These are phyloP conservation scores for Lasiommata megera DNA, from an alignment of 2,888 invertebrate genomes.

Conservation along the genomic window DNA sequence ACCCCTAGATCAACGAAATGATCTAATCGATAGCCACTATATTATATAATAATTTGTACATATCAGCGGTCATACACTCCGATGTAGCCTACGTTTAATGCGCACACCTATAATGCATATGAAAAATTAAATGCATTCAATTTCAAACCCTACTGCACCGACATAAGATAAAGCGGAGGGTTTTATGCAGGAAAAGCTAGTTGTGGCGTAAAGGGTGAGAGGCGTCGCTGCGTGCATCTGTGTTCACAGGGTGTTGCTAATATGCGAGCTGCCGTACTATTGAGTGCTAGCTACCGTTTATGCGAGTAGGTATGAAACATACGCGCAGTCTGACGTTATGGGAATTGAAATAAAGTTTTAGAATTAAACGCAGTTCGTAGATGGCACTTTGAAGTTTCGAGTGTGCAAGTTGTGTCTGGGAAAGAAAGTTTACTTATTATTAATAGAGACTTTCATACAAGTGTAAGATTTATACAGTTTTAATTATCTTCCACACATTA, in stretches of 20 bases:
- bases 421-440: too few species aligned
- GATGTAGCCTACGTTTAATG: slow-evolving; percentile 12
- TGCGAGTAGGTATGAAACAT: slow-evolving; percentile 10
- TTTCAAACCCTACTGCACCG: slow-evolving; percentile 13
- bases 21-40: too few species aligned
- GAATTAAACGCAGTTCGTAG: background rate
- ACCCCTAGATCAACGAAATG: too few species aligned
- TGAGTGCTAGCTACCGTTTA: slow-evolving; percentile 28
- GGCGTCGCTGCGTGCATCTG: slow-evolving; percentile 49
- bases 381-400: background rate
- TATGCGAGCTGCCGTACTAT: slow-evolving; percentile 42
- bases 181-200: slow-evolving; percentile 2
- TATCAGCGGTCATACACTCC: slow-evolving; percentile 30
- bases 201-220: slow-evolving; percentile 37
- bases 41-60: slow-evolving; percentile 2
- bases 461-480: too few species aligned
- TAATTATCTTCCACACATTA: too few species aligned
- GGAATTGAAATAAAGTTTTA: slow-evolving; percentile 15
- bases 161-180: slow-evolving; percentile 19
- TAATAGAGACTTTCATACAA: too few species aligned
- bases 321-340: slow-evolving; percentile 1
- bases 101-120: background rate
- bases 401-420: background rate
- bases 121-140: slow-evolving; percentile 5
- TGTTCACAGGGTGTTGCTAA: slow-evolving; percentile 50